Base-by-base conservation (phyloP, 2,113 vertebrate genomes). In the Myiozetetes cayanensis region DNA sequence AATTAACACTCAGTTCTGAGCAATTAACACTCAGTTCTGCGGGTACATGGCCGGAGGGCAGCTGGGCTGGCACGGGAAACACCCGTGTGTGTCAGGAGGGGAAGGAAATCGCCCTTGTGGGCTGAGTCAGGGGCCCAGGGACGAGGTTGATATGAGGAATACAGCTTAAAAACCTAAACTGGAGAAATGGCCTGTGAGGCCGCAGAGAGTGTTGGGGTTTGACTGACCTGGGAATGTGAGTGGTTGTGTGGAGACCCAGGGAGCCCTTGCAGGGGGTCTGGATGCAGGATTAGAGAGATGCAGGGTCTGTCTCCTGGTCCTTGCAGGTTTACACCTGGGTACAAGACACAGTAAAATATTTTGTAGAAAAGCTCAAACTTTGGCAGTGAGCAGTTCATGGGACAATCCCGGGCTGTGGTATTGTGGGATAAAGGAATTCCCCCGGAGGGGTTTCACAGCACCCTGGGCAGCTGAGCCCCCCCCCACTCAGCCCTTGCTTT, bases 141-240 rank as follows among this genome's bases (percentile, higher is more conserved):
- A 53, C 1, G 37, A 33, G 35, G 23, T 37, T 0, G 1, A n/a
- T 0, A 0, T 1, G 11, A 58, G 11, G 30, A 88, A 50, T 81
- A 31, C 4, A 12, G 39, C 27, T 81, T 44, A 18, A 59, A 81
- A 90, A 73, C 31, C 14, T 33, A 3, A 58, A 62, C 20, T 49
- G 30, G 35, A 76, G 31, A 53, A 58, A 8, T 47, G 81, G 31
- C n/a, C 43, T 71, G 23, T 25, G 1, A 39, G 23, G 18, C 55
- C 63, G 23, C 8, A 28, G 39, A 7, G 7, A 6, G 6, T 1
- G 12, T 44, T 8, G 11, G 58, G 50, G 52, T 66, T 72, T 49
- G 12, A 35, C 17, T 20, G 50, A 65, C 5, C 25, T 10, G 15
- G 62, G 43, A 10, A 0, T 1, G 9, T 0, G 0, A 33, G n/a